These are phyloP conservation scores for Mesocentrotus franciscanus DNA, from an alignment of 53 echinoderm and acorn worm genomes.

Conservation along the genomic window DNA sequence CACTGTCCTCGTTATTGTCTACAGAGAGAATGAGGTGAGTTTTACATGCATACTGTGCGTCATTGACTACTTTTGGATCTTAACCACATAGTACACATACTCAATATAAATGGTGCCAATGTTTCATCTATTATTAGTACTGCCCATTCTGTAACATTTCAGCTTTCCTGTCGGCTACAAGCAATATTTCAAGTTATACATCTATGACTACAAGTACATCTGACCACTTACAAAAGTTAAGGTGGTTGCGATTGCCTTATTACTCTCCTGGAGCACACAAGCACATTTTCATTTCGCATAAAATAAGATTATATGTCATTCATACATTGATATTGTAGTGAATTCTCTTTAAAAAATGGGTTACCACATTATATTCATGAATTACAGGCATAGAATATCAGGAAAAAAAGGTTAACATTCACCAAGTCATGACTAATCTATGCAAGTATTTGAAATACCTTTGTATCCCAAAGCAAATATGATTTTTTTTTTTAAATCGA, in stretches of 20 bases:
- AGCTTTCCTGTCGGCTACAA: slow-evolving; percentile 34
- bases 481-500: neutral
- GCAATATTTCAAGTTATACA: neutral
- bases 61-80: neutral
- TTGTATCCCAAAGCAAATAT: neutral
- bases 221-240: neutral
- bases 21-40: slow-evolving; percentile 15
- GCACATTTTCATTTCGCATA: slow-evolving; percentile 10
- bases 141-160: slow-evolving; percentile 1
- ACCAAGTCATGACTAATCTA: neutral
- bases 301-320: neutral
- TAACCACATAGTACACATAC: neutral
- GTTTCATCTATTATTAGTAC: slow-evolving; percentile 14
- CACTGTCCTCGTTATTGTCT: slow-evolving; percentile 60
- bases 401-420: neutral
- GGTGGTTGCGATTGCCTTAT: neutral
- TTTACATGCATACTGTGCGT: slow-evolving; percentile 56
- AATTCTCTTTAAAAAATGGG: neutral
- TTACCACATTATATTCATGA: neutral
- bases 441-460: neutral
- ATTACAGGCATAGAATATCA: neutral
- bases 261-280: neutral
- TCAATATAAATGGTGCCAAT: slow-evolving; percentile 23
- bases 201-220: neutral
- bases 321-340: neutral